Evolutionary conservation across 2,888 invertebrate species (phyloP).

Genomic region (Thera britannica): DNA sequence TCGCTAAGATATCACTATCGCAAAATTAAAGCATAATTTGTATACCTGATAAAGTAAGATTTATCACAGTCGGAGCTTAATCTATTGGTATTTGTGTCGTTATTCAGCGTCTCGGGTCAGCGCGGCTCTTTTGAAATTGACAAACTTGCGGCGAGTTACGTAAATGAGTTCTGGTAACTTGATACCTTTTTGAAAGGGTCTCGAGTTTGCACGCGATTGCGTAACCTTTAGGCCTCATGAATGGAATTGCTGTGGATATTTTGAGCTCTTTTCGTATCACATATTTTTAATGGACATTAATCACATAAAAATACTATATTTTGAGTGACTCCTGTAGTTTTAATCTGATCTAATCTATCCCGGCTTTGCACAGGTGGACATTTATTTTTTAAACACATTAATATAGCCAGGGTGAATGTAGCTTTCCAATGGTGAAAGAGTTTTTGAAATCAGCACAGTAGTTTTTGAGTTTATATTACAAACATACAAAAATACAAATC

Average conservation of each 20-base stretch:
- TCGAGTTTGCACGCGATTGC: slow-evolving; percentile 10
- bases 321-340: too few species aligned
- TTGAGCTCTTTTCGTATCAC: not conserved
- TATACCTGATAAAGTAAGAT: not conserved
- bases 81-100: slow-evolving; percentile 14
- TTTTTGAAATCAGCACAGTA: too few species aligned
- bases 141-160: slow-evolving; percentile 30
- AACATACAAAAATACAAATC: too few species aligned
- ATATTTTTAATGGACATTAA: too few species aligned
- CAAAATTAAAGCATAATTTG: not conserved
- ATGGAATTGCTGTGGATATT: not conserved
- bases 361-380: too few species aligned
- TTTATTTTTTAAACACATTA: too few species aligned
- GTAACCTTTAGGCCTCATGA: slow-evolving; percentile 4
- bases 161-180: slow-evolving; percentile 27
- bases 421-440: too few species aligned
- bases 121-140: slow-evolving; percentile 31
- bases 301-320: too few species aligned
- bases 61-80: not conserved
- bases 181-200: slow-evolving; percentile 22
- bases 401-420: too few species aligned
- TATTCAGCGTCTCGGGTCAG: slow-evolving; percentile 22
- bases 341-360: too few species aligned
- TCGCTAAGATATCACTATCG: not conserved
- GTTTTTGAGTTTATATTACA: too few species aligned